phyloP scores from a whole-genome alignment of 2,113 vertebrate species.

The Pseudorasbora parva region DNA sequence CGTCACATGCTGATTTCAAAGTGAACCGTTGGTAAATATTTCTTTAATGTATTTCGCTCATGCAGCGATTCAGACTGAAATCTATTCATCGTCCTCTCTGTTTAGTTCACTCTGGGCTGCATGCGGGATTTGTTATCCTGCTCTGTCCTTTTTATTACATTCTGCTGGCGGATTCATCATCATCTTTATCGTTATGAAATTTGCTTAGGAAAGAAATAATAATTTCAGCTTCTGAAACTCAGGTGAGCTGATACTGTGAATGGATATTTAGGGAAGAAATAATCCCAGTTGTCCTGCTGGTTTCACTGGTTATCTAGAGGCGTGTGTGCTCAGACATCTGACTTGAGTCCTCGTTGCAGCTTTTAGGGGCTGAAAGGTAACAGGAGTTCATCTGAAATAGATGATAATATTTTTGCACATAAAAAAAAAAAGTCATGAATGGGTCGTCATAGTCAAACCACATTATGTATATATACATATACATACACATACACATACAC shows the following conservation, averaged over 20 bases:
- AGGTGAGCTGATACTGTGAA: slow-evolving; percentile 1
- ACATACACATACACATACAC: no score
- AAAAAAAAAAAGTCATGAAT: no score
- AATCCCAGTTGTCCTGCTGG: neutral
- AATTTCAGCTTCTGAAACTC: neutral
- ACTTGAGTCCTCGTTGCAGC: neutral
- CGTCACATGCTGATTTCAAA: slow-evolving; percentile 65
- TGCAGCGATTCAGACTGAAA: slow-evolving; percentile 53
- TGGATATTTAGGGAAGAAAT: neutral
- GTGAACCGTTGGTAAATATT: slow-evolving; percentile 68
- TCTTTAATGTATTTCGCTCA: slow-evolving; percentile 65
- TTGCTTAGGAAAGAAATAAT: neutral
- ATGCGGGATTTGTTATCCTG: slow-evolving; percentile 41
- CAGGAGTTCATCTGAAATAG: no score
- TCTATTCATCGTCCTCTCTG: slow-evolving; percentile 57
- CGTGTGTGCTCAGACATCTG: neutral
- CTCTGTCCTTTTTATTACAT: slow-evolving; percentile 65
- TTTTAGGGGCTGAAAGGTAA: no score
- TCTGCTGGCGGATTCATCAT: slow-evolving; percentile 67
- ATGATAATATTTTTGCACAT: no score
- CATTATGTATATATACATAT: no score
- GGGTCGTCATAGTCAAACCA: no score
- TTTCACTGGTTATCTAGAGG: neutral
- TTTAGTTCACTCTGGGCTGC: slow-evolving; percentile 54
- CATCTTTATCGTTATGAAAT: slow-evolving; percentile 51